Conservation (phyloP, 1,140 invertebrate species). For the Temnothorax curvispinosus region DNA sequence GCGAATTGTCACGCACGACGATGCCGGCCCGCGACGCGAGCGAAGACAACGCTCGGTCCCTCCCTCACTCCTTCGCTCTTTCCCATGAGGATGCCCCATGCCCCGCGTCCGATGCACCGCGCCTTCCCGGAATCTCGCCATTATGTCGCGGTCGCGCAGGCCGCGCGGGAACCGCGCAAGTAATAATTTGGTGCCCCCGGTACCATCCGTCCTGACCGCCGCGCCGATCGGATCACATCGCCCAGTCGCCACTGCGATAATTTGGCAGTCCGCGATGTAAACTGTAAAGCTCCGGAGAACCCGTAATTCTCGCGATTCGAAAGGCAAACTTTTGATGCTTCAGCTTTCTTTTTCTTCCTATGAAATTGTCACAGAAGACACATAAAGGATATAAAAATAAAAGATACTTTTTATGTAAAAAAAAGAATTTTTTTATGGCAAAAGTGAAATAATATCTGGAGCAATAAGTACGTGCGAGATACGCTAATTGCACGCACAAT, state of each 20-base stretch:
- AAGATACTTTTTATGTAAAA: too few species aligned
- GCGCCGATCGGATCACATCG: constrained; percentile 57
- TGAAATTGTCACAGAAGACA: not conserved
- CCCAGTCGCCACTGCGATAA: not conserved
- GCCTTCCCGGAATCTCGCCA: constrained; percentile 66
- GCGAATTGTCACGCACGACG: constrained; percentile 57
- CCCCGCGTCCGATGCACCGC: not conserved
- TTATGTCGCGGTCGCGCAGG: constrained; percentile 8
- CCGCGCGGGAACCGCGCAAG: constrained; percentile 31
- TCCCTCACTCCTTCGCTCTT: not conserved
- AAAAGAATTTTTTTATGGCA: not conserved
- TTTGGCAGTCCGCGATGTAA: constrained; percentile 56
- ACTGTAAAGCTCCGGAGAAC: constrained; percentile 47
- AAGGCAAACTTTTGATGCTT: not conserved
- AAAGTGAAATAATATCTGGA: not conserved
- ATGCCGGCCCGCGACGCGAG: not conserved
- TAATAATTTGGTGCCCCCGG: constrained; percentile 58
- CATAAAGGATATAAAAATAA: not conserved
- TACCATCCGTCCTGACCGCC: not conserved
- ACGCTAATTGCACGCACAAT: not conserved
- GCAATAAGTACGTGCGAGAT: not conserved
- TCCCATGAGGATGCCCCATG: constrained; percentile 16
- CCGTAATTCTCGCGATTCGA: not conserved
- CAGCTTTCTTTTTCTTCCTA: not conserved
- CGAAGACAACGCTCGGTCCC: not conserved